Conservation (phyloP, 2,113 vertebrate species). For the Tichodroma muraria region DNA sequence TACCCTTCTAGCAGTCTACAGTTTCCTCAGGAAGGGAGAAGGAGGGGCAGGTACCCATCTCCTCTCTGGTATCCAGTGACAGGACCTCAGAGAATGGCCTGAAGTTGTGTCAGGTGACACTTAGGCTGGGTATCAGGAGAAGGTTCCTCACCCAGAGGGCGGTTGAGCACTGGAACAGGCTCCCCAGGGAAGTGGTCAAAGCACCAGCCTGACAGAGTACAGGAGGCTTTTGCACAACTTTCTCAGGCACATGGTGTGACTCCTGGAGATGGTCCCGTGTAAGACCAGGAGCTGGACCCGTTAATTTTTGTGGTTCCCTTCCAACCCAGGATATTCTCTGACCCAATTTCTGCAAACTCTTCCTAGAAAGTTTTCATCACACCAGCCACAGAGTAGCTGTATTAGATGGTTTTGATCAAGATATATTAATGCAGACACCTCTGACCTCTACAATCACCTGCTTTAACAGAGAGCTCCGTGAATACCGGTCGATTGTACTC, state of each 20-base stretch:
- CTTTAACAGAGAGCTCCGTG: background rate
- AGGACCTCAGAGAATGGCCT: background rate
- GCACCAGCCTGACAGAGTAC: background rate
- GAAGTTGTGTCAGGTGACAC: background rate
- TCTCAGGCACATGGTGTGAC: background rate
- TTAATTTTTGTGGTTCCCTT: background rate
- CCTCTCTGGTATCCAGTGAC: background rate
- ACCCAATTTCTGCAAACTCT: background rate
- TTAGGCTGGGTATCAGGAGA: background rate
- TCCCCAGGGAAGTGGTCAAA: background rate
- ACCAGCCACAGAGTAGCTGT: rapidly evolving
- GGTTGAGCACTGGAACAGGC: background rate
- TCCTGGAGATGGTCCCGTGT: background rate
- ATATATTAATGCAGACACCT: rapidly evolving
- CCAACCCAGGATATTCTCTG: background rate
- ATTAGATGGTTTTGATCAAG: no score
- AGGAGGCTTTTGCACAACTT: background rate
- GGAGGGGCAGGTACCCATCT: background rate
- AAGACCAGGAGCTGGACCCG: background rate
- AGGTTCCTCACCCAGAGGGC: no score
- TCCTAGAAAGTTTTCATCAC: background rate
- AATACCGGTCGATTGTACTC: rapidly evolving
- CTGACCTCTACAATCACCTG: background rate
- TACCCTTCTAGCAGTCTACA: background rate
- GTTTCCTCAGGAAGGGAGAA: background rate